A percentile compares a stretch with the other conserved stretches of the same genome.
Evolutionary conservation across 2,113 vertebrate species (phyloP).

Genomic region (Pungitius pungitius): DNA sequence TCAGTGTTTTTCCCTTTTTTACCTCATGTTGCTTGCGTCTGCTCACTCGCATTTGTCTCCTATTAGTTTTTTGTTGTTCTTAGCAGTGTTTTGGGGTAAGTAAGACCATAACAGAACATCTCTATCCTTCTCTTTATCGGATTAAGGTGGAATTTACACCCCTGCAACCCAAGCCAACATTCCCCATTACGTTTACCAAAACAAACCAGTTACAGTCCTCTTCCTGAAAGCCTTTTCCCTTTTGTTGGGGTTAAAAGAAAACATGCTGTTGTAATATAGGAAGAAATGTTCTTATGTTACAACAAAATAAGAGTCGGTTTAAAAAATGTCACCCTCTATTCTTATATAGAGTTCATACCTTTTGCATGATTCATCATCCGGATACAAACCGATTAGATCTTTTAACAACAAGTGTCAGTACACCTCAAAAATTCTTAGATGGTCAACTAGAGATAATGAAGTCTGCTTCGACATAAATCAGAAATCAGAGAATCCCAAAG

Average conservation of each 20-base stretch:
- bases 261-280: neutral
- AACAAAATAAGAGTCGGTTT: neutral
- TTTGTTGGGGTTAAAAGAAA: neutral
- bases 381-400: neutral
- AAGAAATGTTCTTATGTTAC: neutral
- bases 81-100: neutral
- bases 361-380: neutral
- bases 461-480: neutral
- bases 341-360: neutral
- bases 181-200: neutral
- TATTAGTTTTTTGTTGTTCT: neutral
- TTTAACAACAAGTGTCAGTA: neutral
- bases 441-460: neutral
- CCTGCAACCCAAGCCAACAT: neutral
- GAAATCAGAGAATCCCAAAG: neutral
- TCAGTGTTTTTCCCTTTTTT: neutral
- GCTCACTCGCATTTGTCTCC: neutral
- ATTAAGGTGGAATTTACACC: neutral
- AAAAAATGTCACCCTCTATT: neutral
- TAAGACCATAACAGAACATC: neutral
- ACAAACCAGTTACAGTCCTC: neutral
- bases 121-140: neutral
- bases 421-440: neutral
- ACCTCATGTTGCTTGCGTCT: neutral
- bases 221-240: neutral